Evolutionary conservation across 1,140 invertebrate species (phyloP).

Genomic region (Musca domestica): DNA sequence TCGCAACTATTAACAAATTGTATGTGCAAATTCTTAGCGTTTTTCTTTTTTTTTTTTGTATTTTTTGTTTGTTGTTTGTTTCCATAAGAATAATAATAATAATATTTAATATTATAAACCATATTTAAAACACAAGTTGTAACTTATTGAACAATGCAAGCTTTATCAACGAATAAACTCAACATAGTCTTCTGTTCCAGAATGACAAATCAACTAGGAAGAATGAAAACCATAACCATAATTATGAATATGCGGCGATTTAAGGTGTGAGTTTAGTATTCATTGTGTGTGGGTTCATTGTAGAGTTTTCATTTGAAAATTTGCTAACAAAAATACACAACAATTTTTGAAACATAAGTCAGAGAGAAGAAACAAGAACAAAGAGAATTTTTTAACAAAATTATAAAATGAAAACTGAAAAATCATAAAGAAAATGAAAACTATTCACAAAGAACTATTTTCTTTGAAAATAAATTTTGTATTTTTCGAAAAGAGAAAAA

Average conservation of each 20-base stretch:
- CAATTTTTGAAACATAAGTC: not conserved
- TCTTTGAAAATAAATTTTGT: no score
- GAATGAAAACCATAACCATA: not conserved
- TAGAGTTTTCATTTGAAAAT: not conserved
- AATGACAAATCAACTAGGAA: conserved; percentile 8
- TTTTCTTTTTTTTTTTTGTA: not conserved
- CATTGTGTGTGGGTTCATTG: not conserved
- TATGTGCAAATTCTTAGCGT: conserved; percentile 9
- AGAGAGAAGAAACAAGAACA: not conserved
- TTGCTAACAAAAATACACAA: not conserved
- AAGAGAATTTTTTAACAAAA: no score
- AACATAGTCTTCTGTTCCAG: not conserved
- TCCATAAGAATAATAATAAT: not conserved
- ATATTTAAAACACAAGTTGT: conserved; percentile 14
- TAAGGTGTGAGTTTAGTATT: conserved; percentile 11
- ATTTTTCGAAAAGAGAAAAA: no score
- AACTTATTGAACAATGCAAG: conserved; percentile 17
- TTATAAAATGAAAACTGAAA: no score
- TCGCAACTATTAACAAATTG: conserved; percentile 10
- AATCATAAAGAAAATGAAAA: no score
- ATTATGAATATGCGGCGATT: conserved; percentile 10
- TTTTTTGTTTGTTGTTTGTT: no score
- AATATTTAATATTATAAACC: conserved; percentile 3
- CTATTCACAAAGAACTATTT: no score
- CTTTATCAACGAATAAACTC: conserved; percentile 12